Evolutionary conservation across 2,113 vertebrate genomes (phyloP).

Genomic region (Hepsetus odoe): DNA sequence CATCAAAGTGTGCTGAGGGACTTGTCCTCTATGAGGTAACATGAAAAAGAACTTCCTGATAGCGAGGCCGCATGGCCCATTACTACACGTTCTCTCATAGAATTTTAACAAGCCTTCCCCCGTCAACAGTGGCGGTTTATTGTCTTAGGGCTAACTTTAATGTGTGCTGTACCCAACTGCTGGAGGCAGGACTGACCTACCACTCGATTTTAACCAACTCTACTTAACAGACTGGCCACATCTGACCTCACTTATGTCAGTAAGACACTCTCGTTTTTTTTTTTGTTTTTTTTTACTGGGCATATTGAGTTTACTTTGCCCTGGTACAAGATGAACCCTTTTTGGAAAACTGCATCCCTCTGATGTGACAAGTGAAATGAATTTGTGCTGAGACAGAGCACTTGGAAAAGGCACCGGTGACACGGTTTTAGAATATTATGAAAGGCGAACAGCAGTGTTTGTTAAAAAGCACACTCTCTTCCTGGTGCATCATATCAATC

Average conservation of each 20-base stretch:
- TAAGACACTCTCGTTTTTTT: background rate
- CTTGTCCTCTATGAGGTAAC: constrained; percentile 52
- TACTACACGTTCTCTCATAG: constrained; percentile 46
- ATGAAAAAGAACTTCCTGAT: constrained; percentile 61
- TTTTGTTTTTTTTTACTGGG: background rate
- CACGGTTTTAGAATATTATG: background rate
- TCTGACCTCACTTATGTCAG: constrained; percentile 16
- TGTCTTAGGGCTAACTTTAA: constrained; percentile 41
- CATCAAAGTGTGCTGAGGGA: constrained; percentile 55
- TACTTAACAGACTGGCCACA: background rate
- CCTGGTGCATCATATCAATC: constrained; percentile 36
- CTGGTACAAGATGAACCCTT: background rate
- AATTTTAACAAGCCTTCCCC: constrained; percentile 56
- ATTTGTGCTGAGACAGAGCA: background rate
- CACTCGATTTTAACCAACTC: constrained; percentile 41
- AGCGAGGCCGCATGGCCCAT: constrained; percentile 37
- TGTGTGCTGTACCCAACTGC: constrained; percentile 24
- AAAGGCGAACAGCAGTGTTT: background rate
- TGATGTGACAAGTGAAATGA: constrained; percentile 9
- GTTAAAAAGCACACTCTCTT: constrained; percentile 5
- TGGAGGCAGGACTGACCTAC: constrained; percentile 28
- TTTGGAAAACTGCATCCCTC: background rate
- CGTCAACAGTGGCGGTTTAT: constrained; percentile 24
- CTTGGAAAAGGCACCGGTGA: background rate
- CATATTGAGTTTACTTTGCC: background rate